phyloP scores from a whole-genome alignment of 1,140 invertebrate genomes.

The Pygmarrhopalites habei region DNA sequence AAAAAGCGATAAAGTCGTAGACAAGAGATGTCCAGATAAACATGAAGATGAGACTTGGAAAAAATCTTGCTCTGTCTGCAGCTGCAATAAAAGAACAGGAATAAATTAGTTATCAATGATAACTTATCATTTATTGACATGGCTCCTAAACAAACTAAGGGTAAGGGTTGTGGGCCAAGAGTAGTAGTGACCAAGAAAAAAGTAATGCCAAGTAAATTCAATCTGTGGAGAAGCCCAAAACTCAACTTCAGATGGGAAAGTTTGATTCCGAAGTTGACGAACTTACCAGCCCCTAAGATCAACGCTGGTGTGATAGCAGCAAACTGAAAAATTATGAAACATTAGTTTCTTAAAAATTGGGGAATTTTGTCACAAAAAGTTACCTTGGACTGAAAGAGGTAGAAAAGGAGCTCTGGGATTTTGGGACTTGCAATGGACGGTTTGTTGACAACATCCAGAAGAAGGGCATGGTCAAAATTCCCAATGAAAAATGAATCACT shows the following conservation, averaged over 20 bases:
- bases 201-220: too few relatives aligned
- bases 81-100: too few relatives aligned
- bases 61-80: conserved; percentile 32
- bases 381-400: conserved; percentile 33
- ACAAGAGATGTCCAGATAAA: conserved; percentile 37
- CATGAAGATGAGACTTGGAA: conserved; percentile 37
- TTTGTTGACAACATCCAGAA: conserved; percentile 9
- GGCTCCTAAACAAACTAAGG: too few relatives aligned
- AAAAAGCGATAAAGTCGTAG: conserved; percentile 33
- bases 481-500: conserved; percentile 23
- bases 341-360: too few relatives aligned
- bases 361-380: too few relatives aligned
- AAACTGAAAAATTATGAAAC: conserved; percentile 4
- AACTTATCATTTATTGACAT: too few relatives aligned
- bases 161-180: too few relatives aligned
- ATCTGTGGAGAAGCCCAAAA: too few relatives aligned
- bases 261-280: too few relatives aligned
- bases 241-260: too few relatives aligned
- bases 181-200: too few relatives aligned
- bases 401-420: conserved; percentile 35
- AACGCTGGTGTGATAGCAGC: conserved; percentile 38
- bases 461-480: conserved; percentile 26
- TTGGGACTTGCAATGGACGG: conserved; percentile 17
- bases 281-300: conserved; percentile 32
- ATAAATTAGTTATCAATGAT: too few relatives aligned